Percentiles rank a stretch among this genome's conserved stretches.
Evolutionary conservation across 2,888 invertebrate genomes (phyloP).

Genomic region (Drosophila eohydei): DNA sequence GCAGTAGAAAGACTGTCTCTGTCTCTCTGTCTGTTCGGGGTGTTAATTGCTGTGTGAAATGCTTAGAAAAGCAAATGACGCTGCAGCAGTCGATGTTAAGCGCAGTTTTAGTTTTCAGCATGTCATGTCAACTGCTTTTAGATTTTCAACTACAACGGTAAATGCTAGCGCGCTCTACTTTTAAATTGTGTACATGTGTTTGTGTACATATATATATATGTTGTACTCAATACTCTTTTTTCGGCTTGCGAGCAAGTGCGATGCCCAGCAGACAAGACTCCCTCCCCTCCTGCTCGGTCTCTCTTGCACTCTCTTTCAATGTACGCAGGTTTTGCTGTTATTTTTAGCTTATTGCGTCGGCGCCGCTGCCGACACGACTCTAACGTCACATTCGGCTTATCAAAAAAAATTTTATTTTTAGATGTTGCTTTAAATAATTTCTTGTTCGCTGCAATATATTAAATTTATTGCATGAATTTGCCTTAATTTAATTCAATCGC

Average conservation of each 20-base stretch:
- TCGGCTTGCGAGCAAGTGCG: conserved; percentile 24
- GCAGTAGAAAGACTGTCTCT: neutral
- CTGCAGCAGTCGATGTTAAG: conserved; percentile 24
- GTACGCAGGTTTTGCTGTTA: conserved; percentile 46
- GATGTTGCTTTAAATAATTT: conserved; percentile 61
- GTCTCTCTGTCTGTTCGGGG: conserved; percentile 5
- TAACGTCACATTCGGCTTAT: conserved; percentile 57
- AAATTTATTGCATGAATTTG: conserved; percentile 64
- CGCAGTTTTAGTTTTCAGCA: conserved; percentile 42
- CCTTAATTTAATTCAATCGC: conserved; percentile 63
- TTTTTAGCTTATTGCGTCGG: conserved; percentile 64
- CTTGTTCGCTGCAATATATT: conserved; percentile 37
- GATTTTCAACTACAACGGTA: conserved; percentile 55
- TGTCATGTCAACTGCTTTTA: conserved; percentile 45
- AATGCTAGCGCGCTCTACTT: conserved; percentile 53
- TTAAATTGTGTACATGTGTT: conserved; percentile 11
- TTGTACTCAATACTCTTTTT: conserved; percentile 19
- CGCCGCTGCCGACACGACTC: conserved; percentile 36
- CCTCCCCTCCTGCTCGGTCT: neutral
- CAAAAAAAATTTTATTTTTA: conserved; percentile 67
- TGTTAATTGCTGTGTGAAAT: conserved; percentile 61
- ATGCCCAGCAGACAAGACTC: conserved; percentile 12
- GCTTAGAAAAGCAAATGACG: conserved; percentile 51
- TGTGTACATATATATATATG: neutral
- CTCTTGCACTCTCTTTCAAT: conserved; percentile 5